Base-by-base conservation (phyloP, 2,888 invertebrate genomes). In the Calameuta pallipes region DNA sequence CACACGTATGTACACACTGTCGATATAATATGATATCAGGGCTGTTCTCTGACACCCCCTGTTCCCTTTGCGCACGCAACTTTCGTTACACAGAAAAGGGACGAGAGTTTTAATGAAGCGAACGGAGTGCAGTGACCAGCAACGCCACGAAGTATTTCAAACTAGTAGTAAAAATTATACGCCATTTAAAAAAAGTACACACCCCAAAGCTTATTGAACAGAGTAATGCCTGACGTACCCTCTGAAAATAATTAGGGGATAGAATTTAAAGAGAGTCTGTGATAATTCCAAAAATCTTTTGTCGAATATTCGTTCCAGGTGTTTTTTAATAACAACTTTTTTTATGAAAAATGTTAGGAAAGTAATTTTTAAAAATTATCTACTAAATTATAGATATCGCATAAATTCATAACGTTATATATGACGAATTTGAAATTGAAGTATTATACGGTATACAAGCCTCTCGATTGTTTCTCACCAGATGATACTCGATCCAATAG, bases 401-500 rank as follows among this genome's bases (percentile, higher is more conserved):
- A 3, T 23, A 56, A 56, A 23, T 23, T 23, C 1, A 56, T 23
- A 56, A 56, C 56, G 9, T 23, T 56, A 23, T 9, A 1, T 56
- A 23, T 56, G 9, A 56, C 23, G 56, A 2, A 56, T 56, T 4
- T 56, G 23, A 56, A 23, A 56, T 56, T 56, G 23, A 56, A 23
- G 56, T 56, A 56, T 56, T 56, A 9, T 56, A 56, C 23, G 9
- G 41, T 56, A 56, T 56, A 56, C 73, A 76, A 78, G 78, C 75
- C 56, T 34, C 69, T 71, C 69, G 77, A 79, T 76, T 80, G 77
- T 75, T 73, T 75, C 69, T 77, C 75, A 69, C 56, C 69, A 75
- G 68, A 36, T 56, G 56, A 75, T 34, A 76, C 78, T 82, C 75
- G 75, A 80, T 80, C 78, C 78, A 74, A 79, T 82, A 76, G 76